Percentiles rank a stretch among this genome's conserved stretches.
phyloP scores from a whole-genome alignment of 2,113 vertebrate genomes.

The Mastomys coucha region DNA sequence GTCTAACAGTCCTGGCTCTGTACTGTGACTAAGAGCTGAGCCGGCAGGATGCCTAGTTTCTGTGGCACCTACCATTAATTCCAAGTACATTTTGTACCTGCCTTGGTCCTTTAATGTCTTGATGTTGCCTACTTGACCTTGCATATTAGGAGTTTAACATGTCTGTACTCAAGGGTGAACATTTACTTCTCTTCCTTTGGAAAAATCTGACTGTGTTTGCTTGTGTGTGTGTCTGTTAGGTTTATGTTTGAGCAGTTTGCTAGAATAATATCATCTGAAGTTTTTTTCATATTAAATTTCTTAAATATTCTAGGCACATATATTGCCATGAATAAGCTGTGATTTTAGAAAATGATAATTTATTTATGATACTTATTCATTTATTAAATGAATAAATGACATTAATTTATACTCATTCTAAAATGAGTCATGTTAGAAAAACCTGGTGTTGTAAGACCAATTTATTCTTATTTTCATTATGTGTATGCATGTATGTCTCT shows the following conservation, averaged over 20 bases:
- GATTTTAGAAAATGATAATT: no score
- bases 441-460: neutral
- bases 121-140: neutral
- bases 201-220: neutral
- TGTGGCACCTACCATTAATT: neutral
- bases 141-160: neutral
- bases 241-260: neutral
- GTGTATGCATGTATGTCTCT: neutral
- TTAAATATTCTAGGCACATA: neutral
- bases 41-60: neutral
- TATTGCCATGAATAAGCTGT: neutral
- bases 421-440: neutral
- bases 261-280: neutral
- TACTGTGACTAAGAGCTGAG: neutral
- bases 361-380: no score
- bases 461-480: neutral
- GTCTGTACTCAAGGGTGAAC: neutral
- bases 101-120: neutral
- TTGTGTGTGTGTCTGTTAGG: neutral
- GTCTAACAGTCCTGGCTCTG: neutral
- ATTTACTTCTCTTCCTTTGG: neutral
- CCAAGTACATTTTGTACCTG: neutral
- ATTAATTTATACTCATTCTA: no score
- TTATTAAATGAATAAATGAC: no score
- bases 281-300: constrained; percentile 8